Base-by-base conservation (phyloP, 2,797 vertebrate species). In the Scomberomorus guttatus region DNA sequence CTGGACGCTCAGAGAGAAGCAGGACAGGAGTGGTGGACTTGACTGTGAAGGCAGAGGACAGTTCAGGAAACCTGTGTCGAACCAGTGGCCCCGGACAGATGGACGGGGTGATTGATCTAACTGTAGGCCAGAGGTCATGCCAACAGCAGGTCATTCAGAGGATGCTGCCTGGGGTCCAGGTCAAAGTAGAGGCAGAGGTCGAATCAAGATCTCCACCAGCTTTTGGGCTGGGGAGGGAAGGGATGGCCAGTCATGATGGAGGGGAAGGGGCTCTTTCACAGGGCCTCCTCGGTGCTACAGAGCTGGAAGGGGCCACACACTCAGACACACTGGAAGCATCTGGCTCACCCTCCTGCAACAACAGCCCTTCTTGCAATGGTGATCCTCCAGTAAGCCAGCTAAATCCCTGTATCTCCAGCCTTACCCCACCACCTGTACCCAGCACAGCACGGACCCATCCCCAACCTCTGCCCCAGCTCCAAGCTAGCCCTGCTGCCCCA, bases 61-160 rank as follows among this genome's bases (percentile, higher is more conserved):
- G 92, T 90, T 95, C 95, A 17, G 90, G 94, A 77, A 96, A 92
- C 46, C 90, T 93, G 52, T 95, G 94, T 90, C 94, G 94, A 79
- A 89, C 94, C 52, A 92, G 78, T 25, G 87, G 89, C 70, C 67
- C 93, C 56, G 93, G 95, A 85, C 94, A 94, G 70, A 96, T 96
- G 93, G 97, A 99, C 0, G 98, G 97, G 81, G 98, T 99, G 85
- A 99, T 99, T 90, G 98, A 99, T 94, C 94, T 99, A 83, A 99
- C 98, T 1, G 91, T 98, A 87, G 96, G 95, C 79, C 97, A 97
- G 82, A 96, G 96, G 66, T 95, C 96, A 79, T 96, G 97, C 90
- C 96, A 97, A 88, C 97, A 97, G 94, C 97, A 97, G 84, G 96
- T 99, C 78, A 97, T 98, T 94, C 97, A 98, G 80, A 96, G 96